Conservation (phyloP, 2,888 invertebrate species). For the Leptopilina syphax region DNA sequence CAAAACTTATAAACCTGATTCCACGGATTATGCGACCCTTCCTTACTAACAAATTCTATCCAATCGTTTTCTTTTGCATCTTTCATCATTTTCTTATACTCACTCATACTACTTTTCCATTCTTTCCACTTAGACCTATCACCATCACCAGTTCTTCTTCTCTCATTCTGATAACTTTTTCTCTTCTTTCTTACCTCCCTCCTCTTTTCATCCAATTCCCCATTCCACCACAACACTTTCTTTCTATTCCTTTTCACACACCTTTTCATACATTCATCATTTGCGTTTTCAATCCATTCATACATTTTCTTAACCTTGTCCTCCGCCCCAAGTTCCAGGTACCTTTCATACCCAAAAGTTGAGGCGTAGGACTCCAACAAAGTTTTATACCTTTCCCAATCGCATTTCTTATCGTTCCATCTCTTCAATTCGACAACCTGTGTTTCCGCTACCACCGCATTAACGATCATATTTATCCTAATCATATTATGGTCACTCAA, state of each 20-base stretch:
- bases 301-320: neutral
- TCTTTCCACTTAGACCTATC: neutral
- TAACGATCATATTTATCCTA: neutral
- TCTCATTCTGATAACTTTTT: neutral
- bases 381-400: neutral
- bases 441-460: neutral
- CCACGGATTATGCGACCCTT: neutral
- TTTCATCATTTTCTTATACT: constrained; percentile 24
- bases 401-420: neutral
- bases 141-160: neutral
- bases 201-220: neutral
- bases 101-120: neutral
- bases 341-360: no score
- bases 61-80: neutral
- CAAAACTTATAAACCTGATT: neutral
- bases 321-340: no score
- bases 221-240: constrained; percentile 17
- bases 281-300: neutral
- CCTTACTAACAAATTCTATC: neutral
- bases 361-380: no score
- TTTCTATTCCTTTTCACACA: neutral
- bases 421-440: neutral
- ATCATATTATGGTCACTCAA: neutral
- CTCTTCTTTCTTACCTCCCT: neutral
- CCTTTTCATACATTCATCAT: constrained; percentile 27